These are phyloP conservation scores for Oligia fasciuncula DNA, from an alignment of 2,888 invertebrate species.

Conservation along the genomic window DNA sequence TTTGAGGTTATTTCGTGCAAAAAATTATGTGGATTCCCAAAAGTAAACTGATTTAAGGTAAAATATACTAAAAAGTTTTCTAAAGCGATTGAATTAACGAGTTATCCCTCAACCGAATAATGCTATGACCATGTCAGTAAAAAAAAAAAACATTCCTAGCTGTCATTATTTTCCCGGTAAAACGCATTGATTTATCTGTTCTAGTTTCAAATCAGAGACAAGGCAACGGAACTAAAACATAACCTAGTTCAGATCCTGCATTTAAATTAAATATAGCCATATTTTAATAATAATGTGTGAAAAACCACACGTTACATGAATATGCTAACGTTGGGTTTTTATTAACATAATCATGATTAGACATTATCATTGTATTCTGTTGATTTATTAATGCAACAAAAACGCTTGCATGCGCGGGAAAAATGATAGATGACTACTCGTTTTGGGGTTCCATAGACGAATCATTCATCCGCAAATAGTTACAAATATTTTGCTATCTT, in stretches of 20 bases:
- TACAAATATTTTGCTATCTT: not conserved
- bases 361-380: slow-evolving; percentile 21
- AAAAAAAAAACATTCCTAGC: not conserved
- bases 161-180: slow-evolving; percentile 20
- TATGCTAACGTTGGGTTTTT: slow-evolving; percentile 41
- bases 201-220: slow-evolving; percentile 1
- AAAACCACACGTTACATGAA: slow-evolving; percentile 25
- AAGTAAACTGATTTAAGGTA: not conserved
- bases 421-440: slow-evolving; percentile 23
- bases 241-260: slow-evolving; percentile 42
- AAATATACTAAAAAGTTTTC: not conserved
- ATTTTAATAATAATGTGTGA: slow-evolving; percentile 48
- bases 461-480: not conserved
- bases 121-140: not conserved
- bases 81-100: not conserved
- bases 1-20: not conserved
- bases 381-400: slow-evolving; percentile 30
- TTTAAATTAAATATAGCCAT: slow-evolving; percentile 11
- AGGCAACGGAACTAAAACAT: slow-evolving; percentile 38
- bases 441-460: slow-evolving; percentile 31
- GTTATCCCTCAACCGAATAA: not conserved
- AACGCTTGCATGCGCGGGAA: slow-evolving; percentile 30
- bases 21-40: not conserved
- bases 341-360: slow-evolving; percentile 30
- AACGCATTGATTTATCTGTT: slow-evolving; percentile 12